A percentile compares a stretch with the other conserved stretches of the same genome.
phyloP scores from a whole-genome alignment of 2,797 vertebrate genomes.

The Galago senegalensis region DNA sequence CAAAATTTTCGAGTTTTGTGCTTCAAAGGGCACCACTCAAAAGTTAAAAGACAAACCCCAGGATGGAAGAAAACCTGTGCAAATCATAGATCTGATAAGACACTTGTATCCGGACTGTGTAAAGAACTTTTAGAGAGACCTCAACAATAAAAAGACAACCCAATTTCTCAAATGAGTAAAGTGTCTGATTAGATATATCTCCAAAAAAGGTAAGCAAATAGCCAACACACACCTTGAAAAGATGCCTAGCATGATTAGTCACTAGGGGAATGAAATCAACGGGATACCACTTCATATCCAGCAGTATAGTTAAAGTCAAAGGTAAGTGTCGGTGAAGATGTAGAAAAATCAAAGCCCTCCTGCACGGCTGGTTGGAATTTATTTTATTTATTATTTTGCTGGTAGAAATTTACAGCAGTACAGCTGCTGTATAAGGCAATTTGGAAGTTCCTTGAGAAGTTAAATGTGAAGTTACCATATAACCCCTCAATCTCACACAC shows the following conservation, averaged over 20 bases:
- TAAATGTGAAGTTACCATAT: not conserved
- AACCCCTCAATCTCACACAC: not conserved
- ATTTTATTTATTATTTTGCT: not conserved
- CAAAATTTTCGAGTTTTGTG: not conserved
- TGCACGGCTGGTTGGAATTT: not conserved
- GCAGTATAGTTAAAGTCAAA: not conserved
- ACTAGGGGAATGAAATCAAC: constrained; percentile 4
- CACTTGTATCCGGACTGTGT: not conserved
- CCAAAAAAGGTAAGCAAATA: not conserved
- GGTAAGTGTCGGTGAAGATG: not conserved
- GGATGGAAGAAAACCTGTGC: not conserved
- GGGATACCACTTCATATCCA: not conserved
- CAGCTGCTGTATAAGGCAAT: not conserved
- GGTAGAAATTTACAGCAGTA: not conserved
- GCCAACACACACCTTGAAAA: not conserved
- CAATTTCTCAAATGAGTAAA: not conserved
- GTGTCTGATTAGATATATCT: not conserved
- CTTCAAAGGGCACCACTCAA: not conserved
- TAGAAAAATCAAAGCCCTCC: not conserved
- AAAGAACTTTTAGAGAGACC: not conserved
- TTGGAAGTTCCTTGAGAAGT: not conserved
- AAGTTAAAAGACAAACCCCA: not conserved
- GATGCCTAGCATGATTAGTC: not conserved
- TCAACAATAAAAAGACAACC: not conserved
- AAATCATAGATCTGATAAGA: not conserved